Conservation (phyloP, 2,888 invertebrate genomes). For the Melanostoma mellinum region DNA sequence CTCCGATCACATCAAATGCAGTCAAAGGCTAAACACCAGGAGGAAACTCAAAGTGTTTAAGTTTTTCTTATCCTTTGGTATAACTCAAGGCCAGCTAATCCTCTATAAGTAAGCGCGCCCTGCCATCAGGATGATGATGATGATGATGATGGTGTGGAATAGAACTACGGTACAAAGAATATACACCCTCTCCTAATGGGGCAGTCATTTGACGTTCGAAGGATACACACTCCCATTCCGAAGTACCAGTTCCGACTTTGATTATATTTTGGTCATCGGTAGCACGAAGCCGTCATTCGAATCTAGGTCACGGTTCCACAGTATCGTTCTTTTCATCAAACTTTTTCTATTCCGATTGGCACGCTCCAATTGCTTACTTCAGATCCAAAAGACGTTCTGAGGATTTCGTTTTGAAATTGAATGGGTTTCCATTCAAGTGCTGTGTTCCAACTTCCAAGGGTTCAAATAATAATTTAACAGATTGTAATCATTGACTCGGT, state of each 20-base stretch:
- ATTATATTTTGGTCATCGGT: background rate
- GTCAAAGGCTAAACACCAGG: too few species aligned
- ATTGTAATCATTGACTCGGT: constrained; percentile 8
- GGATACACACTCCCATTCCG: background rate
- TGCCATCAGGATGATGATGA: too few species aligned
- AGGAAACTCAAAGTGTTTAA: too few species aligned
- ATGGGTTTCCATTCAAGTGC: background rate
- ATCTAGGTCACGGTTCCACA: background rate
- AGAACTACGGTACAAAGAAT: background rate
- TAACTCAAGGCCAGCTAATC: too few species aligned
- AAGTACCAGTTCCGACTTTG: background rate
- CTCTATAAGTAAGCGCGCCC: too few species aligned
- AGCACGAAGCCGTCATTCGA: background rate
- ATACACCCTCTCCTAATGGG: background rate
- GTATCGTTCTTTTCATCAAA: background rate
- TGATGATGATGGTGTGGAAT: too few species aligned
- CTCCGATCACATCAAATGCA: too few species aligned
- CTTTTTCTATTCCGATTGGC: background rate
- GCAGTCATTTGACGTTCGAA: background rate
- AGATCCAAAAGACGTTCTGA: too few species aligned
- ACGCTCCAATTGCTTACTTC: background rate
- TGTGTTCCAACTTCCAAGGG: background rate
- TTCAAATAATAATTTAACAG: background rate
- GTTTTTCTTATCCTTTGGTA: too few species aligned
- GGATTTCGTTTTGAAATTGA: background rate